These are phyloP conservation scores for Planococcus citri DNA, from an alignment of 1,140 invertebrate genomes.

Conservation along the genomic window DNA sequence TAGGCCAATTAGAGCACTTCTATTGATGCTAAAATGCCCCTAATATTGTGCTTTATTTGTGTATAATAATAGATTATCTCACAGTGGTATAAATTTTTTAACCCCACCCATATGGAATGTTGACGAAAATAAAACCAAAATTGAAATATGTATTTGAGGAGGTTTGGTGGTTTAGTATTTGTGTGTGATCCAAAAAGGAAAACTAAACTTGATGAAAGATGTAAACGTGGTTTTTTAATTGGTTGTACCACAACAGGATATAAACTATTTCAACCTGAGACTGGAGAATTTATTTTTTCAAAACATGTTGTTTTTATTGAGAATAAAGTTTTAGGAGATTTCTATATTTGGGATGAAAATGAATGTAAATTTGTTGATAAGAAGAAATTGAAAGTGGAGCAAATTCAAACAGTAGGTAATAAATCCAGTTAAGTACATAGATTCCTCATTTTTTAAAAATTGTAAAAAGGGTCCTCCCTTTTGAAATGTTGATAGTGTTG, in stretches of 20 bases:
- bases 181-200: neutral
- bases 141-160: neutral
- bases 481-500: no score
- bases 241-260: neutral
- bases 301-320: constrained; percentile 9
- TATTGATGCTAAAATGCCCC: neutral
- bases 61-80: neutral
- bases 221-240: neutral
- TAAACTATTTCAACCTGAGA: neutral
- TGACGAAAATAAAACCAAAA: neutral
- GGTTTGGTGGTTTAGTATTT: neutral
- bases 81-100: neutral
- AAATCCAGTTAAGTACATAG: no score
- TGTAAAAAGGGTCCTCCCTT: no score
- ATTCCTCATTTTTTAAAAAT: no score
- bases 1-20: neutral
- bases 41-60: neutral
- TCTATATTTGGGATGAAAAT: neutral
- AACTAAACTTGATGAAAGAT: neutral
- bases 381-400: neutral
- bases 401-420: no score
- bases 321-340: constrained; percentile 2
- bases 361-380: neutral
- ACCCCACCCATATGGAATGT: neutral
- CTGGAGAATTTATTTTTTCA: neutral